Base-by-base conservation (phyloP, 2,888 invertebrate genomes). In the Gari tellinella region DNA sequence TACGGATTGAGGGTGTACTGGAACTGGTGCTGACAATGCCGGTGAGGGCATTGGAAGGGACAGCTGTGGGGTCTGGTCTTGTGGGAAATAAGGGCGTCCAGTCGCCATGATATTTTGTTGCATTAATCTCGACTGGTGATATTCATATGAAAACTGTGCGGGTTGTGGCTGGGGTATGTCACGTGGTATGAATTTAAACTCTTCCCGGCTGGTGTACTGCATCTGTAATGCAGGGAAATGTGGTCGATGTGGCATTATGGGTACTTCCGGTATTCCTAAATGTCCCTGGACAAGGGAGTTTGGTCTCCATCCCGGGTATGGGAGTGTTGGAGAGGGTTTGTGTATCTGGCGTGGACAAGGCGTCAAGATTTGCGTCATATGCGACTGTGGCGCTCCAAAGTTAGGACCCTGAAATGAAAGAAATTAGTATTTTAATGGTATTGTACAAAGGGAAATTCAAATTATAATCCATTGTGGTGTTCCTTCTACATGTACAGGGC, bases 21-120 rank as follows among this genome's bases (percentile, higher is more conserved):
- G 72, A 7, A 73, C 38, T 1, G 58, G 77, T 26, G 64, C 68
- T 19, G 53, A 77, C 45, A 76, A 43, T 12, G 78, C 67, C 5
- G 74, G 68, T 10, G 75, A 49, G 10, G 72, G 31, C 1, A 72
- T 40, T 2, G 74, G 37, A 37, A 56, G 72, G 26, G 61, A 45
- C 4, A 62, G 45, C 23, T 64, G 64, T 38, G 48, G 3, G 25
- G 61, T n/a, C 21, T 52, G 31, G 15, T 64, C 26, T n/a, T 73
- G 67, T 19, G 65, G 73, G 21, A 82, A 49, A 55, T 83, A 72
- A 7, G 75, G 79, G 37, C 83, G 68, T 21, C 86, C 86, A 7
- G 86, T 63, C 12, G 86, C 85, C 43, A 88, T 56, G n/a, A 89
- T 68, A 43, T 86, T 87, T 66, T 88, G 87, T 46, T 87, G 88